Conservation (phyloP, 2,113 vertebrate genomes). For the Recurvirostra avosetta region DNA sequence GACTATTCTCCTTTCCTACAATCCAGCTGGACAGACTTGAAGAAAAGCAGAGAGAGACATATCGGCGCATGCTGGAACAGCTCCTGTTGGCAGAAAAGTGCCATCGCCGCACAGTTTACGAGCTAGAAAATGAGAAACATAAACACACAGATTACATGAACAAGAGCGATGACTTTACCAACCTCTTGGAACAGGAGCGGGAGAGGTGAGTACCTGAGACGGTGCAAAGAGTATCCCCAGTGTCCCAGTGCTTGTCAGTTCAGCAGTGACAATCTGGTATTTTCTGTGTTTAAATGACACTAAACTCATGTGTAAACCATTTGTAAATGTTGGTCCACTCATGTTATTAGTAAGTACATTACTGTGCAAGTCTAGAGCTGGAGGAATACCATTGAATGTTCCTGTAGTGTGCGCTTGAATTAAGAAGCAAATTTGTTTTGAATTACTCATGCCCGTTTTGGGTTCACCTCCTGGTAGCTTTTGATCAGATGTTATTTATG, state of each 20-base stretch:
- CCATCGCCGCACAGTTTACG: constrained; percentile 89
- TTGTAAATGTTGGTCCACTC: rapidly evolving
- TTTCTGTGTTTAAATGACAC: neutral
- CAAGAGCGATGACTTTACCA: constrained; percentile 98
- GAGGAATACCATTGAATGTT: neutral
- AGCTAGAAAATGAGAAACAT: constrained; percentile 89
- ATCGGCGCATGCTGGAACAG: constrained; percentile 96
- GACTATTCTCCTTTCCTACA: constrained; percentile 15
- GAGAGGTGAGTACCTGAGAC: constrained; percentile 81
- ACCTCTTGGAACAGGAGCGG: constrained; percentile 94
- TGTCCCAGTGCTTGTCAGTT: neutral
- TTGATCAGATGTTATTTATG: neutral
- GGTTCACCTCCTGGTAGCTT: constrained; percentile 11
- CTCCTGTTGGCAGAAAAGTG: constrained; percentile 94
- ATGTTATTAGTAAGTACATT: neutral
- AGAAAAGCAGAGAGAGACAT: constrained; percentile 92
- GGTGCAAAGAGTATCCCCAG: neutral
- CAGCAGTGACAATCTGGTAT: neutral
- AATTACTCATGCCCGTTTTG: neutral
- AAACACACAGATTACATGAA: constrained; percentile 95
- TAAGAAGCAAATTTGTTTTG: neutral
- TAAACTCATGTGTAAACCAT: neutral
- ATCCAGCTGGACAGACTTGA: constrained; percentile 91
- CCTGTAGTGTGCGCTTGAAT: neutral
- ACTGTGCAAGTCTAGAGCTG: neutral